Percentiles rank a stretch among this genome's conserved stretches.
These are phyloP conservation scores for Pseudeuparius sepicola DNA, from an alignment of 2,888 invertebrate species.

Conservation along the genomic window DNA sequence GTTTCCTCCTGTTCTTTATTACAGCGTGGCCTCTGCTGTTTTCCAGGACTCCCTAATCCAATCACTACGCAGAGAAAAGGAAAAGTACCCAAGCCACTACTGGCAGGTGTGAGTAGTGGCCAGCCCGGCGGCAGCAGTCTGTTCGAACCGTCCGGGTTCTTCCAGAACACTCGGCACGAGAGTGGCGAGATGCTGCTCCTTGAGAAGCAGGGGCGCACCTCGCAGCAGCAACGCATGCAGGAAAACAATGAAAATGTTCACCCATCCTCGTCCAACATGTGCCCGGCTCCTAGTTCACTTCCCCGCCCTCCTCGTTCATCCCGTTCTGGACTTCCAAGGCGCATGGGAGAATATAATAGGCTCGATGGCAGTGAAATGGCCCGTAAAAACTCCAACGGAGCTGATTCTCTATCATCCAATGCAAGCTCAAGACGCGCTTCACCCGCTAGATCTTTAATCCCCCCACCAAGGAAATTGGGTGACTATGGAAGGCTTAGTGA, in stretches of 20 bases:
- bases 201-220: slow-evolving; percentile 67
- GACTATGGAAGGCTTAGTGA: slow-evolving; percentile 51
- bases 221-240: slow-evolving; percentile 61
- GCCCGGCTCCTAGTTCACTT: slow-evolving; percentile 61
- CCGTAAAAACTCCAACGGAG: slow-evolving; percentile 38
- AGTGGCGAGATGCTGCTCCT: slow-evolving; percentile 61
- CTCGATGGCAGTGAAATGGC: slow-evolving; percentile 42
- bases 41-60: slow-evolving; percentile 73
- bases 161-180: slow-evolving; percentile 37
- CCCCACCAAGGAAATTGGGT: slow-evolving; percentile 45
- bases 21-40: slow-evolving; percentile 78
- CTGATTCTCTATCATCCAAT: slow-evolving; percentile 37
- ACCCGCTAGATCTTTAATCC: slow-evolving; percentile 43
- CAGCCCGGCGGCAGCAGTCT: slow-evolving; percentile 34
- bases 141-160: slow-evolving; percentile 26
- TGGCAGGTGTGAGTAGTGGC: slow-evolving; percentile 50
- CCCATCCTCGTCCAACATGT: slow-evolving; percentile 28
- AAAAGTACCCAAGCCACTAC: slow-evolving; percentile 65
- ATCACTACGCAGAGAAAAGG: slow-evolving; percentile 65
- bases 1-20: slow-evolving; percentile 48
- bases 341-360: slow-evolving; percentile 57
- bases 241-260: slow-evolving; percentile 33
- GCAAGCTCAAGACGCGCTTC: slow-evolving; percentile 38
- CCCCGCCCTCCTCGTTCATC: slow-evolving; percentile 59
- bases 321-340: slow-evolving; percentile 37